Evolutionary conservation across 2,113 vertebrate species (phyloP), one percentile per base, ranked within the genome.

Genomic region (Lycaon pictus): DNA sequence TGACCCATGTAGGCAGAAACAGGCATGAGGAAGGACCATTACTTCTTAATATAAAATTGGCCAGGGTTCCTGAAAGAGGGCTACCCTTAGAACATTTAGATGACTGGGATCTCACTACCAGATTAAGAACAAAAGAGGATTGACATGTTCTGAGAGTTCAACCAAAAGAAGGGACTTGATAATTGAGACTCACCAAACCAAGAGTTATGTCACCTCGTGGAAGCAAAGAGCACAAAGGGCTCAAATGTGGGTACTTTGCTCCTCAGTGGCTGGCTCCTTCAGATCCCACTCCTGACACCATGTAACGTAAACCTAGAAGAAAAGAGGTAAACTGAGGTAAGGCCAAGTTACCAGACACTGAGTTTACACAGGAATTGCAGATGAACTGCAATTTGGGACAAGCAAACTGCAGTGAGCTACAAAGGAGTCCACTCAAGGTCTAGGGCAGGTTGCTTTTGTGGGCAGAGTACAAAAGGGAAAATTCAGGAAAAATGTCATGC

Each of bases 261-360:
- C 65, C 29, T 51, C 43, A 37, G 55, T 0, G 79, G 15, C 22
- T 19, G 37, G 7, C 55, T 12, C 65, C 53, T 62, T 71, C 35
- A 56, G 65, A 60, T 58, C 79, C 65, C 90, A 72, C 53, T 27
- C 32, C 79, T 72, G 53, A 72, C 90, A 83, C 79, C 79, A 92
- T 3, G 29, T 9, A 83, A 5, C 1, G 22, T 13, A 20, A 51
- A 35, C 84, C 63, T 67, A n/a, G 65, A 27, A n/a, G 7, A 60
- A 22, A 80, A 1, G 35, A 25, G 53, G 84, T 35, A 32, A 22
- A 77, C 11, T 2, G 19, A 86, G 92, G 22, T 7, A 19, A 60
- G 37, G 63, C 2, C 3, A 0, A 22, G 37, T 15, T 7, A 51
- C 53, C 55, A 80, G 84, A 81, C 43, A 22, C 11, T 7, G 7